These are phyloP conservation scores for Gnatocerus cornutus DNA, from an alignment of 2,888 invertebrate genomes.

Conservation along the genomic window DNA sequence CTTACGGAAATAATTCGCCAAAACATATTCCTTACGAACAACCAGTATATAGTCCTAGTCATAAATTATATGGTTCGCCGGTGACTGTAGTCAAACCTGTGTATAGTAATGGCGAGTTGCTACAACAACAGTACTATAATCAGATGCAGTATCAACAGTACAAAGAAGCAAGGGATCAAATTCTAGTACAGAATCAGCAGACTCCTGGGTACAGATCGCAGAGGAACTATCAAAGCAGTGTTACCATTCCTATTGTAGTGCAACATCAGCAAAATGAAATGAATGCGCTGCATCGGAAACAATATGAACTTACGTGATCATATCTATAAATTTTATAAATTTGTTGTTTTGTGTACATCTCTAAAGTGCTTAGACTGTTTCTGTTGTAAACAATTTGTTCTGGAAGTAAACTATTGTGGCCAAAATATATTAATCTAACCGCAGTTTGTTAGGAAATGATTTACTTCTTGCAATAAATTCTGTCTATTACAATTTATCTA, in stretches of 20 bases:
- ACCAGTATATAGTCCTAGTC: slow-evolving; percentile 58
- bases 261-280: slow-evolving; percentile 62
- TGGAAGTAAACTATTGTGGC: slow-evolving; percentile 2
- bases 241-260: slow-evolving; percentile 65
- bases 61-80: slow-evolving; percentile 60
- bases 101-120: slow-evolving; percentile 65
- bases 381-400: background rate
- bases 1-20: slow-evolving; percentile 61
- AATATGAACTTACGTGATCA: slow-evolving; percentile 65
- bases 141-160: slow-evolving; percentile 67
- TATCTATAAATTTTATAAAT: slow-evolving; percentile 37
- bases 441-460: slow-evolving; percentile 1
- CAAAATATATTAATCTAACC: background rate
- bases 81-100: slow-evolving; percentile 36
- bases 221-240: slow-evolving; percentile 65
- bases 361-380: slow-evolving; percentile 12
- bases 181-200: slow-evolving; percentile 63
- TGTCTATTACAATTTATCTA: slow-evolving; percentile 30
- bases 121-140: slow-evolving; percentile 66
- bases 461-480: slow-evolving; percentile 18
- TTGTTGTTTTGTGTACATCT: slow-evolving; percentile 38
- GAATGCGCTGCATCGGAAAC: slow-evolving; percentile 59
- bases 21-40: slow-evolving; percentile 65
- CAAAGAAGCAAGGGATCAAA: slow-evolving; percentile 65
- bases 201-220: slow-evolving; percentile 55